Evolutionary conservation across 30 jellyfish, hydroid and myxozoan species (phyloP).

Genomic region (Hydractinia symbiolongicarpus): DNA sequence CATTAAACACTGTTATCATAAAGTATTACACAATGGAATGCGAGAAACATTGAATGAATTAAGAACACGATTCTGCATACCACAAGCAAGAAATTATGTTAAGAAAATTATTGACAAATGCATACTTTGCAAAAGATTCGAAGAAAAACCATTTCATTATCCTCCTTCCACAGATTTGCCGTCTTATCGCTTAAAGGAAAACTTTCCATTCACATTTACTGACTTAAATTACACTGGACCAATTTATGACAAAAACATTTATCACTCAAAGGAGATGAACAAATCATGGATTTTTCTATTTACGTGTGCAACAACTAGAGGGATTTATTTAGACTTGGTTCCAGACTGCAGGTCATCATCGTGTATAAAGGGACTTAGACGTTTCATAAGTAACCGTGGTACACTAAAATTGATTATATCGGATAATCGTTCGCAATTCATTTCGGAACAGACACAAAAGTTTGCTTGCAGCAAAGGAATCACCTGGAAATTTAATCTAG

Average conservation of each 20-base stretch:
- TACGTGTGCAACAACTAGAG: neutral
- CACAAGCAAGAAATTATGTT: no score
- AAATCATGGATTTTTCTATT: constrained; percentile 11
- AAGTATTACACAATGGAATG: no score
- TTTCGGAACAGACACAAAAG: constrained; percentile 8
- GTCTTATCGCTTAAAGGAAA: neutral
- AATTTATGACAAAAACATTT: neutral
- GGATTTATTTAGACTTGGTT: constrained; percentile 1
- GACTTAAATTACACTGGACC: constrained; percentile 6
- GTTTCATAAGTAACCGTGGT: constrained; percentile 12
- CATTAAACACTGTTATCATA: no score
- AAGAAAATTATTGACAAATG: no score
- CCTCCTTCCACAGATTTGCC: constrained; percentile 1
- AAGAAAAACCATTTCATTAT: no score
- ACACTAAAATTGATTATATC: neutral
- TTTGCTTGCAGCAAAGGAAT: no score
- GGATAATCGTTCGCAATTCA: constrained; percentile 2
- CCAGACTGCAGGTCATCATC: constrained; percentile 5
- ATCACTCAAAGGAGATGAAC: neutral
- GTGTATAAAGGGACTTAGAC: constrained; percentile 1
- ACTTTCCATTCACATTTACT: neutral
- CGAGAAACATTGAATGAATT: no score
- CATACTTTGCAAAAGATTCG: no score
- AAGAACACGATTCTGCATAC: no score
- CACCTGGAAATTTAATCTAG: no score